A percentile compares a stretch with the other conserved stretches of the same genome.
Evolutionary conservation across 2,113 vertebrate genomes (phyloP).

Genomic region (Pomatostomus ruficeps): DNA sequence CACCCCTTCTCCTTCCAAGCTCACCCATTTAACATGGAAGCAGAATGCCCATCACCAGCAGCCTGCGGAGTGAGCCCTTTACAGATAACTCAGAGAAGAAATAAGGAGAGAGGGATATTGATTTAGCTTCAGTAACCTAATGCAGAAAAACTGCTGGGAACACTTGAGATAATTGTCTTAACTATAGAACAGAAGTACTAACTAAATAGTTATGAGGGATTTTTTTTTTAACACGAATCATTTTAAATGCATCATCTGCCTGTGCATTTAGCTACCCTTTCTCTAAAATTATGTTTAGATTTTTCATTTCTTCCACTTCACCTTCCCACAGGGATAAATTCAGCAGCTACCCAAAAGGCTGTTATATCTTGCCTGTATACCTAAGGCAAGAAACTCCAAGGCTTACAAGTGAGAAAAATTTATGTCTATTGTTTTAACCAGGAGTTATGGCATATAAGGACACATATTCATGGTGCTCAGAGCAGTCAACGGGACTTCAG

Average conservation of each 20-base stretch:
- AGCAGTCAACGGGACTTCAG: background rate
- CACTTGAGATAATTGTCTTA: background rate
- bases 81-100: background rate
- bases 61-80: background rate
- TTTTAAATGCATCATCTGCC: background rate
- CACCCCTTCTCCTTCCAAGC: background rate
- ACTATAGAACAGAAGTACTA: background rate
- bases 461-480: background rate
- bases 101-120: background rate
- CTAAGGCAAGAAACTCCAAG: background rate
- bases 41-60: background rate
- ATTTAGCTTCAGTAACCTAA: background rate
- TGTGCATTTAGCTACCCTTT: background rate
- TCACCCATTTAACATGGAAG: background rate
- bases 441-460: background rate
- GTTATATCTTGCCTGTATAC: background rate
- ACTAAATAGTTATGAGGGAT: background rate
- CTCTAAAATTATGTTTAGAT: background rate
- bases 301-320: background rate
- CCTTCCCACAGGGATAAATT: background rate
- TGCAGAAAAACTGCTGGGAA: background rate
- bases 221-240: background rate
- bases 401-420: background rate
- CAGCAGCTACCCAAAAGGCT: background rate
- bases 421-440: background rate